Conservation (phyloP, 1,140 invertebrate genomes). For the Drosophila elegans region DNA sequence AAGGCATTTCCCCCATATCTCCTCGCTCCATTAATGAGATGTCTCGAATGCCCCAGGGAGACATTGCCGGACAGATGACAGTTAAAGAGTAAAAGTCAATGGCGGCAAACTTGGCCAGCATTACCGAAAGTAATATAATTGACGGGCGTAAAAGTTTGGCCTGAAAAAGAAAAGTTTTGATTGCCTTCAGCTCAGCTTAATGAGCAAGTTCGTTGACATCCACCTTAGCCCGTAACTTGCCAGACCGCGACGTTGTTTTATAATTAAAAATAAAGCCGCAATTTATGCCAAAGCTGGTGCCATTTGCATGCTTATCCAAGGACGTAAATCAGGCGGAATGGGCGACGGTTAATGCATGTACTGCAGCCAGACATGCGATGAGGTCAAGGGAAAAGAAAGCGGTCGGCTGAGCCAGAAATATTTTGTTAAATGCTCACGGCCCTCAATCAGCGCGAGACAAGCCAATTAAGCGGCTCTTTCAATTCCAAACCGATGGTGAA, state of each 20-base stretch:
- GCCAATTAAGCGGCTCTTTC: constrained; percentile 28
- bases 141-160: constrained; percentile 61
- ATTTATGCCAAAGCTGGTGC: constrained; percentile 29
- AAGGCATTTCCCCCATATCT: neutral
- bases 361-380: constrained; percentile 73
- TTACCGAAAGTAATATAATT: constrained; percentile 55
- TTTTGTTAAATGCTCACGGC: neutral
- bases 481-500: neutral
- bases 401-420: neutral
- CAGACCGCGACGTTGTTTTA: constrained; percentile 60
- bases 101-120: constrained; percentile 20
- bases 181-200: constrained; percentile 57
- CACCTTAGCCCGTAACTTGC: constrained; percentile 23
- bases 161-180: constrained; percentile 54
- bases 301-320: constrained; percentile 66
- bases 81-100: constrained; percentile 79
- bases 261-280: constrained; percentile 64
- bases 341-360: constrained; percentile 47
- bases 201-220: constrained; percentile 63
- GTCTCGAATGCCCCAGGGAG: constrained; percentile 45
- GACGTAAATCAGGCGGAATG: constrained; percentile 50
- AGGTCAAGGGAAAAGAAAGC: neutral
- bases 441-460: neutral
- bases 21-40: constrained; percentile 28
- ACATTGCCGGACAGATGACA: constrained; percentile 57